Evolutionary conservation across 2,888 invertebrate species (phyloP), one percentile per base, ranked within the genome.

Genomic region (Pherbina coryleti): DNA sequence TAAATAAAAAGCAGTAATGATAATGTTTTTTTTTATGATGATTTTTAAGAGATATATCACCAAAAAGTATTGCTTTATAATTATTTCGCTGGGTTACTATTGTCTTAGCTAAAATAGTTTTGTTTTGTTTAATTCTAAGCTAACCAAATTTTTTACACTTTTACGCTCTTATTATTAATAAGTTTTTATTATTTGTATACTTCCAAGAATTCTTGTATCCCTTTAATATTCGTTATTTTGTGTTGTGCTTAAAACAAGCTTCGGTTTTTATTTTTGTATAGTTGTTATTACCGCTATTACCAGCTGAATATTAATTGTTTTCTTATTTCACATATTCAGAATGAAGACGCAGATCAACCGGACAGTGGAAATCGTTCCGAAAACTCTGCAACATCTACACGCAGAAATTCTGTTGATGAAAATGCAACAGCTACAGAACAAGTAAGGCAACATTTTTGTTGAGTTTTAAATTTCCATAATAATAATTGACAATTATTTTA

Each of bases 361-460:
- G 90, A 90, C 82, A 89, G 89, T 84, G 88, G 88, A 84, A 87
- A 87, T 84, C 87, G 88, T 83, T 88, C 89, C 81, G 87, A 89
- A 83, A 88, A 87, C 83, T 88, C 89, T 82, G 86, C 88, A 79
- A 86, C 89, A 82, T 88, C 89, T 79, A 88, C 89, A 74, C 84
- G 89, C 82, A 86, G 88, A 77, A 88, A 89, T 86, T 89, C 89
- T 77, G 85, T 85, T 81, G 89, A 89, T 83, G 89, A 89, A 82
- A 88, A 87, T 83, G 84, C 87, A 74, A 83, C 89, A 82, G 85
- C 86, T 81, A 82, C 86, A 77, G 88, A 87, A 82, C 88, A 88
- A 88, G 86, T 86, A 85, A 84, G 9, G 9, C 55, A 19, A 28
- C 22, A 5, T 19, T 1, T 53, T 51, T 31, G 31, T 9, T 51